These are phyloP conservation scores for Cantharis nigra DNA, from an alignment of 2,888 invertebrate species.

Conservation along the genomic window DNA sequence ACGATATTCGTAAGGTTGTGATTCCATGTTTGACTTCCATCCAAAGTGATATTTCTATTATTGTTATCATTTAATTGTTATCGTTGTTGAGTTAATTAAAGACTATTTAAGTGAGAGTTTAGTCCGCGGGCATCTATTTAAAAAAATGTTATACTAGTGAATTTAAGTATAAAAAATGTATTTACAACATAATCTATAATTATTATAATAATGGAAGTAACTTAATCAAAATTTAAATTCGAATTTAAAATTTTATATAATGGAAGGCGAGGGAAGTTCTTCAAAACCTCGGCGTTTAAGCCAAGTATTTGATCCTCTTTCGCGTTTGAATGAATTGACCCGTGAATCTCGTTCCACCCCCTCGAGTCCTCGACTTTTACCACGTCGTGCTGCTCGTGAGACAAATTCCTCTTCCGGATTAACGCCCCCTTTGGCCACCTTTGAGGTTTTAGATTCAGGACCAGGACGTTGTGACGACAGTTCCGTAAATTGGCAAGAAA, in stretches of 20 bases:
- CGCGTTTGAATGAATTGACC: conserved; percentile 72
- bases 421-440: conserved; percentile 41
- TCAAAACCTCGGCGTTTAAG: conserved; percentile 69
- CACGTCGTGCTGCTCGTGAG: conserved; percentile 54
- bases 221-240: background rate
- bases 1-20: conserved; percentile 27
- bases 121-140: background rate
- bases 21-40: conserved; percentile 31
- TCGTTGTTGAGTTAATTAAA: conserved; percentile 22
- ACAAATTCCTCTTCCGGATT: conserved; percentile 39
- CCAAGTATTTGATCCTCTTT: conserved; percentile 81
- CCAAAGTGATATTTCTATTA: conserved; percentile 32
- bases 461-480: conserved; percentile 54
- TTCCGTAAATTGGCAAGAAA: conserved; percentile 83
- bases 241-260: conserved; percentile 5
- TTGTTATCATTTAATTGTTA: conserved; percentile 26
- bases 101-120: conserved; percentile 2
- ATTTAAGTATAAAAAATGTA: background rate
- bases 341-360: conserved; percentile 62
- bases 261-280: conserved; percentile 27
- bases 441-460: conserved; percentile 51
- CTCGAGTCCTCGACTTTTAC: conserved; percentile 73
- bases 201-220: conserved; percentile 2
- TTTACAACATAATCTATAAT: background rate
- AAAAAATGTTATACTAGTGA: background rate